phyloP scores from a whole-genome alignment of 2,888 invertebrate genomes.

The Ligdia adustata region DNA sequence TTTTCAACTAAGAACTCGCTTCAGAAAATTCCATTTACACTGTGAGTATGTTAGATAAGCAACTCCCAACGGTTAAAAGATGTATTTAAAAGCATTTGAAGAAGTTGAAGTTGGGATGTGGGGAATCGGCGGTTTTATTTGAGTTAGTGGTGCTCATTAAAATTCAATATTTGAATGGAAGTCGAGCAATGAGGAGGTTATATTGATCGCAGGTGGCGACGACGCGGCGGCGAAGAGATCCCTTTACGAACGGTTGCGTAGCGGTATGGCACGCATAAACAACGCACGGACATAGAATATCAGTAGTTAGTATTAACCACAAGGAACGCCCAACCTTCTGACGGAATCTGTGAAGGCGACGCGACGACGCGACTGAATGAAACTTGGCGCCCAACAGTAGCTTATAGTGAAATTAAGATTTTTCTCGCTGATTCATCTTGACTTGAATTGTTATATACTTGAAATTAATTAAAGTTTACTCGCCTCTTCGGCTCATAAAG shows the following conservation, averaged over 20 bases:
- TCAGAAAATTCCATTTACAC: conserved; percentile 53
- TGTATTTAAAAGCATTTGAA: conserved; percentile 54
- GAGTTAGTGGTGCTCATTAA: conserved; percentile 64
- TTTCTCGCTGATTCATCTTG: conserved; percentile 22
- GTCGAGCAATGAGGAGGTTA: too few species aligned
- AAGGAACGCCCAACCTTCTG: neutral
- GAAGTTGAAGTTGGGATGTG: conserved; percentile 47
- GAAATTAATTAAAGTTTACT: too few species aligned
- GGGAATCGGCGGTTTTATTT: conserved; percentile 50
- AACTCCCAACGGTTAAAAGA: conserved; percentile 53
- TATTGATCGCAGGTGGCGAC: conserved; percentile 58
- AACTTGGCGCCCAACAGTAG: conserved; percentile 42
- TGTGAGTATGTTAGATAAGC: conserved; percentile 51
- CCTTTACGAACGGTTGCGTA: conserved; percentile 12
- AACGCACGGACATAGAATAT: conserved; percentile 41
- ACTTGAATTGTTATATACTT: too few species aligned
- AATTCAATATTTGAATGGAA: conserved; percentile 60
- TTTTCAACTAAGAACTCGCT: conserved; percentile 35
- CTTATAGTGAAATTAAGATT: conserved; percentile 4
- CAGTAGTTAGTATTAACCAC: too few species aligned
- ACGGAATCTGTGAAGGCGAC: conserved; percentile 23
- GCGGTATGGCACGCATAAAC: conserved; percentile 40
- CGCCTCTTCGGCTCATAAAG: too few species aligned
- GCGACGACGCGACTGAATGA: conserved; percentile 12
- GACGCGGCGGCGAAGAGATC: conserved; percentile 41